Base-by-base conservation (phyloP, 2,888 invertebrate genomes). In the Portevinia maculata region DNA sequence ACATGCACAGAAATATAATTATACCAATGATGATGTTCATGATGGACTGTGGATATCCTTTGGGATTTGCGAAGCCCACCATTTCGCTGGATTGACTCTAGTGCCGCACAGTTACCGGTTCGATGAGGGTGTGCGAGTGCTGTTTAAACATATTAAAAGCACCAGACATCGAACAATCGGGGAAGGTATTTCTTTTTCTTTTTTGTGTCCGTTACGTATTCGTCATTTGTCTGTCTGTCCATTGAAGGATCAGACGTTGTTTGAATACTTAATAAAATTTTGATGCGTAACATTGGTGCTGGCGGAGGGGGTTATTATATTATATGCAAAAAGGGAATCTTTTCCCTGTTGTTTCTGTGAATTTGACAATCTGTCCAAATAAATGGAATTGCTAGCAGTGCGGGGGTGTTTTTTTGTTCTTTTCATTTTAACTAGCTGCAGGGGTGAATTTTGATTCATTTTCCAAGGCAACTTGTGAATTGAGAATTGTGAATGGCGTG, bases 311-410 rank as follows among this genome's bases (percentile, higher is more conserved):
- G 21, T 7, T 4, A 13, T 15, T 15, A 6, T 50, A 11, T n/a
- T 39, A 30, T 69, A 79, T 73, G 60, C 65, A 73, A 73, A 79
- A 24, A 57, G 69, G 69, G 62, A 67, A 50, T 79, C 79, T 48
- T 57, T 48, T 62, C 48, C 48, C 62, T 79, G 69, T 83, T 83
- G 76, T 83, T 76, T 83, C 76, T 83, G 83, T 83, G 83, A 83
- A 83, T 83, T 83, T 83, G 83, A 83, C 83, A 83, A 83, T 83
- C 83, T 83, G 83, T 76, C 83, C 76, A 83, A 83, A 83, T 83
- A 83, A 76, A 83, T 83, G 83, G 67, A 67, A 83, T 83, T 76
- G 53, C 71, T 62, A 69, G 19, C 67, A 67, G 52, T 48, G 48
- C 44, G 21, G 15, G 37, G 55, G 41, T 28, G 34, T 62, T 71